These are phyloP conservation scores for Hemiprocne comata DNA, from an alignment of 2,113 vertebrate species.

Conservation along the genomic window DNA sequence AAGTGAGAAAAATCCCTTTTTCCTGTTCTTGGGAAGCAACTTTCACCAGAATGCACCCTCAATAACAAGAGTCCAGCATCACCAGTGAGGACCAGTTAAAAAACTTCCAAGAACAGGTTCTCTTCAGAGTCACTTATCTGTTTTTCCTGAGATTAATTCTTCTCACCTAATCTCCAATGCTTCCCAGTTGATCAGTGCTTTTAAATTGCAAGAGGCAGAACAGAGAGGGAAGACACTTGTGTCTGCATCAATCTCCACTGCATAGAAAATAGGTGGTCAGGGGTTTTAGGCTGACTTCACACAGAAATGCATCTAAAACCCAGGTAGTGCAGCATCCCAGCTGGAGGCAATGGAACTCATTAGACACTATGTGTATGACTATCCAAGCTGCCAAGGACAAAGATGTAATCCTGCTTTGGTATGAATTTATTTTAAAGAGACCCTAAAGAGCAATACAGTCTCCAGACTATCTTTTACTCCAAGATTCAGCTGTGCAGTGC, in stretches of 20 bases:
- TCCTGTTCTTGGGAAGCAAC: background rate
- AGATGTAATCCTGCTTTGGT: background rate
- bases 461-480: background rate
- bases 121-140: background rate
- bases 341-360: background rate
- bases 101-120: background rate
- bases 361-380: background rate
- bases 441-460: background rate
- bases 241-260: background rate
- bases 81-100: background rate
- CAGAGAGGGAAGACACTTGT: background rate
- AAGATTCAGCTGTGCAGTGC: background rate
- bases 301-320: background rate
- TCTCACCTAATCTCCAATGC: background rate
- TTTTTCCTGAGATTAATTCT: background rate
- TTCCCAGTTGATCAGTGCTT: background rate
- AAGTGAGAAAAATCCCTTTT: background rate
- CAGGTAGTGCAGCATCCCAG: background rate
- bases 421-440: conserved; percentile 29
- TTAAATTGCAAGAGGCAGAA: background rate
- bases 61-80: background rate
- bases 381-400: background rate
- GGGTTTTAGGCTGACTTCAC: background rate
- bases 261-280: background rate
- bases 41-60: background rate